Evolutionary conservation across 2,113 vertebrate genomes (phyloP).

Genomic region (Rattus rattus): DNA sequence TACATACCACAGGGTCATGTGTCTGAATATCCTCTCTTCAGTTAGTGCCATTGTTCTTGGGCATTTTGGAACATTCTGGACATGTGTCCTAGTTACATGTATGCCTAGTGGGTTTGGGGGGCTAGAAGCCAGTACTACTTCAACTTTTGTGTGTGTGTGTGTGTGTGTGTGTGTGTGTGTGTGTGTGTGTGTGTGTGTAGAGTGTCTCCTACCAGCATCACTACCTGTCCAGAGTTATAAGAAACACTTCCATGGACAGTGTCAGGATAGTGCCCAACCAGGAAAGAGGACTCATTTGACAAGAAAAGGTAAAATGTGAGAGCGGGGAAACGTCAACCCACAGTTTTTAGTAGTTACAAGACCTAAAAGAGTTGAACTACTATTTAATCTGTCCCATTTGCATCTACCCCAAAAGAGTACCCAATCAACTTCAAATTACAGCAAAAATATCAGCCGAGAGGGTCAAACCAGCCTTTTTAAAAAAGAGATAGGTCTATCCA

Average conservation of each 20-base stretch:
- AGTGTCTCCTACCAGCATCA: background rate
- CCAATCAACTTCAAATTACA: constrained; percentile 18
- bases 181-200: too few species aligned
- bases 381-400: constrained; percentile 63
- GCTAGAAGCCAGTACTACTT: background rate
- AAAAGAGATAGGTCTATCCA: constrained; percentile 31
- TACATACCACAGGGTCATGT: background rate
- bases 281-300: background rate
- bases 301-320: background rate
- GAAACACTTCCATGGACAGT: background rate
- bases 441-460: background rate
- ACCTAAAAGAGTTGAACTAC: constrained; percentile 55
- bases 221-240: background rate
- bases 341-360: constrained; percentile 36
- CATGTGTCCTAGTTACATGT: too few species aligned
- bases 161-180: too few species aligned
- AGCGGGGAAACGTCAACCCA: background rate
- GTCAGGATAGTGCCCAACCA: background rate
- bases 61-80: background rate
- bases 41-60: background rate
- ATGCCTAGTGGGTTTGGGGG: background rate
- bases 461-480: background rate
- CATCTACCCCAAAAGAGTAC: constrained; percentile 37
- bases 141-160: too few species aligned
- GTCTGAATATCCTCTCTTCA: background rate